Conservation (phyloP, 2,888 invertebrate genomes). For the Pardosa pseudoannulata region DNA sequence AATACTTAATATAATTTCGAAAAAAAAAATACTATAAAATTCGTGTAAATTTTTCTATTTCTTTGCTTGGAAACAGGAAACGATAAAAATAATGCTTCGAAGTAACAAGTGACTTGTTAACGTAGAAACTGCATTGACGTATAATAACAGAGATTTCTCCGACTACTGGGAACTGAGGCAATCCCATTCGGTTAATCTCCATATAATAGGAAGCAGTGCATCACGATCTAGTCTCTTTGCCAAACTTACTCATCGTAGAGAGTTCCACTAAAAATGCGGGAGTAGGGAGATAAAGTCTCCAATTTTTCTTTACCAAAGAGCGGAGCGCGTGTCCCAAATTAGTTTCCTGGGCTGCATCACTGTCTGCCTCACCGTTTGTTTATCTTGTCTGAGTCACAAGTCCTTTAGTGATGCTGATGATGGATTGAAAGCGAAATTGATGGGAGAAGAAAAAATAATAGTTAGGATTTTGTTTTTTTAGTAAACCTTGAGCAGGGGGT, state of each 20-base stretch:
- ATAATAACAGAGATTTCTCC: too few relatives aligned
- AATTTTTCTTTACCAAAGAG: neutral
- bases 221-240: neutral
- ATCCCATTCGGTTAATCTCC: neutral
- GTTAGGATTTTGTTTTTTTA: neutral
- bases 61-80: too few relatives aligned
- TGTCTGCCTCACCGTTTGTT: constrained; percentile 27
- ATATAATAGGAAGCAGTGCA: neutral
- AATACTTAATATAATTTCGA: too few relatives aligned
- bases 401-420: constrained; percentile 6
- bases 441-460: constrained; percentile 54
- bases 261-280: neutral
- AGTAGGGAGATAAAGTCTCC: neutral
- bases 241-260: neutral
- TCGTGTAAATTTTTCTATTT: too few relatives aligned
- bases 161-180: too few relatives aligned
- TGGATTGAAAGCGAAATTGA: constrained; percentile 37
- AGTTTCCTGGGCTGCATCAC: constrained; percentile 24
- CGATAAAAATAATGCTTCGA: too few relatives aligned
- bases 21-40: too few relatives aligned
- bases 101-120: too few relatives aligned
- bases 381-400: constrained; percentile 48
- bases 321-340: constrained; percentile 19
- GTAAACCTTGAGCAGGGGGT: neutral
- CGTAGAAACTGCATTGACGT: too few relatives aligned